Evolutionary conservation across 35 echinoderm and acorn worm genomes (phyloP), one percentile per base, ranked within the genome.

Genomic region (Holothuria glaberrima): DNA sequence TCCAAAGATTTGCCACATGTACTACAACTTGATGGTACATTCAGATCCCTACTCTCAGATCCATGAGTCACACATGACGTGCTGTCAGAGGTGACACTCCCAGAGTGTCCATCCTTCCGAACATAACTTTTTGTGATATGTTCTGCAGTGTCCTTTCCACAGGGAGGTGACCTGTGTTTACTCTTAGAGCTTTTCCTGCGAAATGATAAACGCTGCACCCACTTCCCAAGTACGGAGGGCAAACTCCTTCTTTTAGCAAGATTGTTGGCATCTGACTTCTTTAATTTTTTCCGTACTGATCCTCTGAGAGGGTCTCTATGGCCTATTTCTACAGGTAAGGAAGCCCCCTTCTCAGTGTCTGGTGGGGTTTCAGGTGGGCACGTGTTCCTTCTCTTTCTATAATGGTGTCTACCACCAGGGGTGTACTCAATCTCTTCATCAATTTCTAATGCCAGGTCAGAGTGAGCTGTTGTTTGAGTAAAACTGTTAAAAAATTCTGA

Each of bases 181-280:
- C 30, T 84, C 80, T 61, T 84, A 29, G 54, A 12, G 1, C 80
- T 84, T 21, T 84, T 84, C 30, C 80, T 84, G 7, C 80, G 27
- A 54, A 84, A 84, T 61, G 80, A 84, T 58, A 84, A 46, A 61
- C 80, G 80, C 22, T 84, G 80, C 5, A 54, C 59, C 80, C 52
- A 84, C 57, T 56, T 59, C 12, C 54, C 59, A 31, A 84, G 61
- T 57, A 84, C 6, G 13, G 52, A 59, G 0, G 80, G 80, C 46
- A 84, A 38, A 61, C 80, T 84, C 57, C 33, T 29, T 33, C 80
- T 84, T 56, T 84, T 84, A 22, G 74, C 24, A 12, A 78, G 74
- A 48, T 52, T 78, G 41, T 33, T 28, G n/a, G 20, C 24, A 52
- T 78, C 74, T 26, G 26, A 17, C 14, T 35, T 21, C 25, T 62